Conservation (phyloP, 2,888 invertebrate species). For the Pyrrhosoma nymphula region DNA sequence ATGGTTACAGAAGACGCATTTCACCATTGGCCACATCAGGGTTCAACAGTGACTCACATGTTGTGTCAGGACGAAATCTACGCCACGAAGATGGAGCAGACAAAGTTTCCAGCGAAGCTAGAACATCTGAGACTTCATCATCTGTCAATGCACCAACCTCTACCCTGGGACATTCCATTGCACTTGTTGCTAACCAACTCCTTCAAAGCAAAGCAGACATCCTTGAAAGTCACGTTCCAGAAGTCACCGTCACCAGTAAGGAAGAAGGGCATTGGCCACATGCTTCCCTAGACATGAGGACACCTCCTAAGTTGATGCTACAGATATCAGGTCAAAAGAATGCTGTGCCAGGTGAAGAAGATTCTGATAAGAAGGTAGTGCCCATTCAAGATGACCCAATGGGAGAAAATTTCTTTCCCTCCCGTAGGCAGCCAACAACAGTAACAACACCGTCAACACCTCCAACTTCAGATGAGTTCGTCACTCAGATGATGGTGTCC, state of each 20-base stretch:
- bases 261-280: background rate
- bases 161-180: slow-evolving; percentile 81
- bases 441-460: background rate
- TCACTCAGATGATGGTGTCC: slow-evolving; percentile 44
- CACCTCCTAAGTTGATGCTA: slow-evolving; percentile 81
- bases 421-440: slow-evolving; percentile 56
- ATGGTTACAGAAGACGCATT: slow-evolving; percentile 55
- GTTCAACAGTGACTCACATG: background rate
- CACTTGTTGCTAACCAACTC: slow-evolving; percentile 81
- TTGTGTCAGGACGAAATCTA: slow-evolving; percentile 46
- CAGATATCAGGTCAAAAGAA: background rate
- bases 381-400: slow-evolving; percentile 51
- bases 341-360: background rate
- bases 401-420: slow-evolving; percentile 62
- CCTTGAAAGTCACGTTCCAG: background rate
- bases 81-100: slow-evolving; percentile 29
- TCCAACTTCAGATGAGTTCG: background rate
- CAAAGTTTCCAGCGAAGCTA: background rate
- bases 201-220: slow-evolving; percentile 73
- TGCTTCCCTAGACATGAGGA: slow-evolving; percentile 79
- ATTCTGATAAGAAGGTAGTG: background rate
- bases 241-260: background rate
- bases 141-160: slow-evolving; percentile 70
- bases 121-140: slow-evolving; percentile 18
- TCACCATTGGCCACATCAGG: slow-evolving; percentile 48